Evolutionary conservation across 2,888 invertebrate species (phyloP).

Genomic region (Laothoe populi): DNA sequence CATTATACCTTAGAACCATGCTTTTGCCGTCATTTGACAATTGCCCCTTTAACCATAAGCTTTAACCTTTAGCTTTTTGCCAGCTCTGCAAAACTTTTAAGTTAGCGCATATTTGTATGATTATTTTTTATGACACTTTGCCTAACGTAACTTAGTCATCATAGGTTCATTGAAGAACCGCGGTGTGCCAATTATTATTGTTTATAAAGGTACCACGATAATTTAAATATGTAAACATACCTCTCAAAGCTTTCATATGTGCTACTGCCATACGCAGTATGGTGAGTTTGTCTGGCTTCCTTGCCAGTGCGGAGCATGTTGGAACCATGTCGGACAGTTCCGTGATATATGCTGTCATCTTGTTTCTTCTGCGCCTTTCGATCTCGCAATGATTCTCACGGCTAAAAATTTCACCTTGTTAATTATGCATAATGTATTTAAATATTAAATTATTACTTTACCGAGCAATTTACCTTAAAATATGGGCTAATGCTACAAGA

Average conservation of each 20-base stretch:
- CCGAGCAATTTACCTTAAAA: no score
- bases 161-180: no score
- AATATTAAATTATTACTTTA: no score
- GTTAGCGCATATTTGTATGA: no score
- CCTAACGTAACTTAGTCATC: no score
- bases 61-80: no score
- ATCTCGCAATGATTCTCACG: conserved; percentile 99
- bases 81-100: no score
- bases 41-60: no score
- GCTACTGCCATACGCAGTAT: conserved; percentile 99
- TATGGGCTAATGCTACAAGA: no score
- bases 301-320: conserved; percentile 98
- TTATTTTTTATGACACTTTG: no score
- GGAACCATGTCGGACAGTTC: conserved; percentile 99
- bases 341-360: conserved; percentile 99
- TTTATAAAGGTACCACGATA: not conserved
- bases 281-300: conserved; percentile 99
- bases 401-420: conserved; percentile 64
- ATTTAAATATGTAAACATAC: conserved; percentile 67
- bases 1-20: no score
- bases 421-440: conserved; percentile 4
- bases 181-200: not conserved
- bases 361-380: conserved; percentile 98
- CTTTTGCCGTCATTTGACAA: no score
- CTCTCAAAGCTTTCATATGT: conserved; percentile 99